Evolutionary conservation across 2,797 vertebrate genomes (phyloP).

Genomic region (Dendrocincla tyrannina): DNA sequence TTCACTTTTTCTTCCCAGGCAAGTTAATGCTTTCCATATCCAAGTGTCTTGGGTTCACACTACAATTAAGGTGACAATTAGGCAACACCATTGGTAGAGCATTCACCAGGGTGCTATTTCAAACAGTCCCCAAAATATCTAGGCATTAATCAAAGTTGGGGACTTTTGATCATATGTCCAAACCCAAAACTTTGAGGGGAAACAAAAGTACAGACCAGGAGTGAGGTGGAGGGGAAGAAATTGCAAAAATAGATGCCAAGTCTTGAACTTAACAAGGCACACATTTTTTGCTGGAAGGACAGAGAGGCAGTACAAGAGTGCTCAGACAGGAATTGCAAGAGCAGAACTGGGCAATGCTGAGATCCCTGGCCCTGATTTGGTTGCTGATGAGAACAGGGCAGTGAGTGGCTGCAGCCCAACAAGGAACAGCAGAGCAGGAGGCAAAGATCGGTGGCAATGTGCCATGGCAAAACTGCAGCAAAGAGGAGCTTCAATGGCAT

Average conservation of each 20-base stretch:
- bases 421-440: background rate
- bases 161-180: background rate
- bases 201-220: background rate
- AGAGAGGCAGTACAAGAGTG: background rate
- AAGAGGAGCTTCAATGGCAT: no score
- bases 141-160: background rate
- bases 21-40: background rate
- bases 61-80: background rate
- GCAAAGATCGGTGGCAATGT: no score
- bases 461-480: no score
- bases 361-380: background rate
- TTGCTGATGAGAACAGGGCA: background rate
- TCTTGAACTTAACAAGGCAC: background rate
- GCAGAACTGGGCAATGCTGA: background rate
- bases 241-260: background rate
- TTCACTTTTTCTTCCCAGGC: background rate
- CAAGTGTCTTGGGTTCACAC: background rate
- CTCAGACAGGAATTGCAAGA: background rate
- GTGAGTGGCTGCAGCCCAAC: fast-evolving
- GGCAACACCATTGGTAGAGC: background rate
- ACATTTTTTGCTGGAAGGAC: background rate
- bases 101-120: background rate
- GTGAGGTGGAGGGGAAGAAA: fast-evolving
- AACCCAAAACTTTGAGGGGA: background rate
- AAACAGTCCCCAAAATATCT: background rate